Conservation (phyloP, 2,888 invertebrate species). For the Ferrisia virgata region DNA sequence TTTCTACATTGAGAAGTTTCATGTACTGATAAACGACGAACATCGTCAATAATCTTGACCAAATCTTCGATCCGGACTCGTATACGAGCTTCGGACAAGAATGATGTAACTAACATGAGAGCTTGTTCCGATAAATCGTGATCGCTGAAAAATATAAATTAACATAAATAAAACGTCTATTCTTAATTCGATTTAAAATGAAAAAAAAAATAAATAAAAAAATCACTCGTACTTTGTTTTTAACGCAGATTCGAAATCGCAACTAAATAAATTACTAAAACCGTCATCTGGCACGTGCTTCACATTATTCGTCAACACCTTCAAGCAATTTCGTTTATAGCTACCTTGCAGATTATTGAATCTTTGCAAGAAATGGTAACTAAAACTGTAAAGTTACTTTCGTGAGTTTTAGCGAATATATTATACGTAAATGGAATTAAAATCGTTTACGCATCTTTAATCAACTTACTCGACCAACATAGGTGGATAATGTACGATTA, state of each 20-base stretch:
- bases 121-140: neutral
- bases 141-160: neutral
- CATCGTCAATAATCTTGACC: conserved; percentile 49
- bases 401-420: too few species aligned
- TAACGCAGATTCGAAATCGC: neutral
- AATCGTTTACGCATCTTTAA: neutral
- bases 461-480: neutral
- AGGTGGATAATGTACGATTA: neutral
- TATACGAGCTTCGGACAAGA: neutral
- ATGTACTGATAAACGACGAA: conserved; percentile 50
- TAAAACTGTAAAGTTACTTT: neutral
- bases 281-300: conserved; percentile 37
- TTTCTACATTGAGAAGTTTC: conserved; percentile 50
- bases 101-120: neutral
- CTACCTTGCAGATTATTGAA: conserved; percentile 40
- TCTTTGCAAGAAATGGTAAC: conserved; percentile 30
- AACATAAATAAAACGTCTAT: neutral
- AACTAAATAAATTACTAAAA: conserved; percentile 32
- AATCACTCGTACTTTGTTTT: conserved; percentile 14
- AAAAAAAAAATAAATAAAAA: too few species aligned
- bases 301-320: conserved; percentile 35
- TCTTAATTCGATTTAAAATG: neutral
- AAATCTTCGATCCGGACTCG: conserved; percentile 50
- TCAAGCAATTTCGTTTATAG: conserved; percentile 40
- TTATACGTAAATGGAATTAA: too few species aligned